A percentile compares a stretch with the other conserved stretches of the same genome.
phyloP scores from a whole-genome alignment of 2,797 vertebrate genomes.

The Rallus crepitans region DNA sequence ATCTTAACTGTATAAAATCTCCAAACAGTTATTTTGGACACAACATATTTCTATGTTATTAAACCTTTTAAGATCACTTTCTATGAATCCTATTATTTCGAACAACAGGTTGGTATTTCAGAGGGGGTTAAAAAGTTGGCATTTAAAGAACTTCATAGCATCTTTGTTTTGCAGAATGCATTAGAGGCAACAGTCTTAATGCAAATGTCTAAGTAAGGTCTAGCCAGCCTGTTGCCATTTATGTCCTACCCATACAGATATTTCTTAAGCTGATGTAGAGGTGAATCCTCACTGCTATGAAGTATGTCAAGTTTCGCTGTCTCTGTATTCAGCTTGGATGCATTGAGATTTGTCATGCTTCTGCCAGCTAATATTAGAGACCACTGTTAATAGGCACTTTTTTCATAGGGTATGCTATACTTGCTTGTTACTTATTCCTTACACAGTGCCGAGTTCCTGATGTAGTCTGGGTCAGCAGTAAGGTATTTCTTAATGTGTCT shows the following conservation, averaged over 20 bases:
- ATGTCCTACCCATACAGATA: background rate
- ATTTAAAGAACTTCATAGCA: background rate
- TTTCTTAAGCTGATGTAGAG: background rate
- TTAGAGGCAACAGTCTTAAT: background rate
- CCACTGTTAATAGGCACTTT: background rate
- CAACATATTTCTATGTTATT: background rate
- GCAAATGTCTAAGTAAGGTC: background rate
- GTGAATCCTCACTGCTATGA: background rate
- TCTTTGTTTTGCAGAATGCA: background rate
- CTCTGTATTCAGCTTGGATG: background rate
- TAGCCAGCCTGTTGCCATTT: background rate
- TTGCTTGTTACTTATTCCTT: background rate
- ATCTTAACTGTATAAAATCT: slow-evolving; percentile 29
- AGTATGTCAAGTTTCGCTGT: background rate
- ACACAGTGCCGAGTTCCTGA: background rate
- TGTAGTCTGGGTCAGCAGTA: background rate
- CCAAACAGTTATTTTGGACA: slow-evolving; percentile 37
- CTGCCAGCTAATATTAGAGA: background rate
- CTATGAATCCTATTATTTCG: slow-evolving; percentile 25
- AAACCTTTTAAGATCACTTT: slow-evolving; percentile 37
- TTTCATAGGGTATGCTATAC: background rate
- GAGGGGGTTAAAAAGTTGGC: background rate
- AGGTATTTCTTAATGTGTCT: background rate
- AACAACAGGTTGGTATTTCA: background rate
- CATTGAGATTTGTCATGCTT: background rate